Conservation (phyloP, 1,140 invertebrate genomes). For the Leguminivora glycinivorella region DNA sequence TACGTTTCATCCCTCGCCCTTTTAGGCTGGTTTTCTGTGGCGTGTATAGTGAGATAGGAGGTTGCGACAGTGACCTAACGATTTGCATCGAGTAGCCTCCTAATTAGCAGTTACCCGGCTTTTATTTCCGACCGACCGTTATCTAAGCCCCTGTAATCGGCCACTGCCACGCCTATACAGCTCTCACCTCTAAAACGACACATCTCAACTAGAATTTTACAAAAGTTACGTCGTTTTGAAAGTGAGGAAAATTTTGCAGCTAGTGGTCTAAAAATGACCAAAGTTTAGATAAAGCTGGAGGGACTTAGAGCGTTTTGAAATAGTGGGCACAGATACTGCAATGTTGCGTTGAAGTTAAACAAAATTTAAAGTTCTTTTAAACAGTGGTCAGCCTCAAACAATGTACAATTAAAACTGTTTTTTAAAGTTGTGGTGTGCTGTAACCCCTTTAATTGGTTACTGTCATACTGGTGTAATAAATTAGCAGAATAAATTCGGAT, state of each 20-base stretch:
- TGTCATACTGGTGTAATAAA: not conserved
- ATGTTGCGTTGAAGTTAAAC: slow-evolving; percentile 8
- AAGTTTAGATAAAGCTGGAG: not conserved
- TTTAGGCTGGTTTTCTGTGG: not conserved
- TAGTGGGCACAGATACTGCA: not conserved
- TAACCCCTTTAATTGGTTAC: not conserved
- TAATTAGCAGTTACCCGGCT: slow-evolving; percentile 41
- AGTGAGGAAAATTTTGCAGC: not conserved
- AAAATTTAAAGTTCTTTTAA: slow-evolving; percentile 1
- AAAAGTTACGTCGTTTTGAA: not conserved
- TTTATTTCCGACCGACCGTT: slow-evolving; percentile 41
- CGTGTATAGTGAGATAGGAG: not conserved
- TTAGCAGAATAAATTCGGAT: too few relatives aligned
- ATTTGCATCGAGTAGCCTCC: slow-evolving; percentile 4
- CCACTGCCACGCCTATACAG: slow-evolving; percentile 15
- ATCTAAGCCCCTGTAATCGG: slow-evolving; percentile 37
- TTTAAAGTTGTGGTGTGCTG: not conserved
- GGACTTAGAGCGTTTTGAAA: not conserved
- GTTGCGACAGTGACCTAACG: not conserved
- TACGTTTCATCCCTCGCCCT: not conserved
- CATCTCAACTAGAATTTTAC: not conserved
- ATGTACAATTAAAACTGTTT: too few relatives aligned
- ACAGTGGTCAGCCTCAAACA: not conserved
- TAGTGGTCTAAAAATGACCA: slow-evolving; percentile 2
- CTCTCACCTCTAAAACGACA: not conserved